Conservation (phyloP, 2,888 invertebrate species). For the Drosophila birchii region DNA sequence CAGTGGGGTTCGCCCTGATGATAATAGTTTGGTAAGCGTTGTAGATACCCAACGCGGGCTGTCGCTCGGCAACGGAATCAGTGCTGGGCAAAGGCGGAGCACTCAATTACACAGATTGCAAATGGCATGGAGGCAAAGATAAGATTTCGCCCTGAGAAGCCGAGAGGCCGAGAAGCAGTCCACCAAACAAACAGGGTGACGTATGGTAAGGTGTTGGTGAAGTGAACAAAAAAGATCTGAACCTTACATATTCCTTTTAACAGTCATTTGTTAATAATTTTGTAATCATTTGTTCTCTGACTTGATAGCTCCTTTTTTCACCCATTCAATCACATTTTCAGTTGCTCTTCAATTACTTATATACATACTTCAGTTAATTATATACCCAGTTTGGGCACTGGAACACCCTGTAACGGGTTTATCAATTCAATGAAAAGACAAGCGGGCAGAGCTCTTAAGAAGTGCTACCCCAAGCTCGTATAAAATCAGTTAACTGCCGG, state of each 20-base stretch:
- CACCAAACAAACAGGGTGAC: conserved; percentile 59
- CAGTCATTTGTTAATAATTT: background rate
- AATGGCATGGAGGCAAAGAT: conserved; percentile 59
- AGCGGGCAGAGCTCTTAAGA: conserved; percentile 55
- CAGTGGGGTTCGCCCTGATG: background rate
- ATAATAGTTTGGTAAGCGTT: conserved; percentile 8
- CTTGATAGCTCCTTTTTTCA: background rate
- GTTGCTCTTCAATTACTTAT: background rate
- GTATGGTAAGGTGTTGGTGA: background rate
- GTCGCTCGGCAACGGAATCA: conserved; percentile 35
- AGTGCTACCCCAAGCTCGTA: conserved; percentile 58
- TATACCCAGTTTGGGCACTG: background rate
- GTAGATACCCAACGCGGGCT: background rate
- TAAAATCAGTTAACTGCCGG: conserved; percentile 78
- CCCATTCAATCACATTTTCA: background rate
- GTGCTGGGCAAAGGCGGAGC: conserved; percentile 41
- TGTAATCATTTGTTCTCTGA: background rate
- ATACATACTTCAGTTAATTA: too few relatives aligned
- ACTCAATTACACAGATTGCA: conserved; percentile 71
- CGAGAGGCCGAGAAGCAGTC: conserved; percentile 1
- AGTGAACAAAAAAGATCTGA: background rate
- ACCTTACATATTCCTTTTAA: background rate
- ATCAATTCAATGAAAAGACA: conserved; percentile 51
- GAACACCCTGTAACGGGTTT: conserved; percentile 58
- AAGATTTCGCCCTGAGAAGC: conserved; percentile 52